Base-by-base conservation (phyloP, 2,888 invertebrate genomes). In the Alloplasta piceator region DNA sequence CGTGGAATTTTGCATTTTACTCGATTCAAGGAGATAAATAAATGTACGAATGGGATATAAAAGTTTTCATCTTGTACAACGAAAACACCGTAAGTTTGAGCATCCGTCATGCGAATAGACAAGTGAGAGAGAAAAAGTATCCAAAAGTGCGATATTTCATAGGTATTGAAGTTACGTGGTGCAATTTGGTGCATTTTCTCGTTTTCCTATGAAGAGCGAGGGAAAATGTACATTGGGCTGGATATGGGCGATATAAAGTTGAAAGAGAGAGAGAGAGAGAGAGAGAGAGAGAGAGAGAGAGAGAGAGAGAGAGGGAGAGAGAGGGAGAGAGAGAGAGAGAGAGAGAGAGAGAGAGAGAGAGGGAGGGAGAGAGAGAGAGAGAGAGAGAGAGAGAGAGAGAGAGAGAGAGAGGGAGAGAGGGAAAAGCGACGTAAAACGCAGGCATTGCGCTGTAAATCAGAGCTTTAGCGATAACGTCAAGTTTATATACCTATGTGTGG, bases 391-490 rank as follows among this genome's bases (percentile, higher is more conserved):
- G 26, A 26, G 7, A 36, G 9, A 39, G 67, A 64, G 36, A 12
- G n/a, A 48, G n/a, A 9, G 39, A 12, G 16, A 58, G 48, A 16
- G 46, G 14, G 58, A 9, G 6, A 7, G 52, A 16, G 52, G 50
- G 46, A 26, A 14, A 50, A 39, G 48, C 61, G 41, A 66, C 66
- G 76, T 83, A 82, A 83, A 83, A 82, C 75, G 73, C 56, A 68
- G 77, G 74, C 73, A 77, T 70, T 61, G 72, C 12, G 48, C 61
- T 80, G 79, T 85, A 86, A 86, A 85, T 86, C 82, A 84, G 82
- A 68, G 78, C 71, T 85, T 86, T 78, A 84, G 83, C 78, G 83
- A 85, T 83, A 85, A 82, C 77, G 43, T 79, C 63, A 72, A 84
- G 72, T 82, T 83, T 82, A 82, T 83, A 79, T 82, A 79, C 66